phyloP scores from a whole-genome alignment of 2,797 vertebrate species.

The Falco biarmicus region DNA sequence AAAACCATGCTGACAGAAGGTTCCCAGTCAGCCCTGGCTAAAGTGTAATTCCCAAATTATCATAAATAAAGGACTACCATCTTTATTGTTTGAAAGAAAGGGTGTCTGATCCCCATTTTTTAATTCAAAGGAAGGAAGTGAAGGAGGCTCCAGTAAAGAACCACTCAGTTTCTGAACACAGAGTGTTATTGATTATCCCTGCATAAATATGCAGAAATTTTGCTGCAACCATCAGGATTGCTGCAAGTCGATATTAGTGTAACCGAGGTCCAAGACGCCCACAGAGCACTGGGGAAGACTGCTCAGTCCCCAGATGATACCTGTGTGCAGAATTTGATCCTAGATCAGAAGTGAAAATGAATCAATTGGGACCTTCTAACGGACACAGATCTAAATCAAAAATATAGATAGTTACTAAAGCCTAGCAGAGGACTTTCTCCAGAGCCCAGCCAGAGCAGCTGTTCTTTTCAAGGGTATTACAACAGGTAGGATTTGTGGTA shows the following conservation, averaged over 20 bases:
- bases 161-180: background rate
- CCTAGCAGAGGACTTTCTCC: background rate
- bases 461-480: background rate
- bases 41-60: background rate
- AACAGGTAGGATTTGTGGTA: background rate
- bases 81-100: background rate
- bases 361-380: background rate
- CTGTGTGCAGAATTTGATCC: accelerated
- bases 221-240: background rate
- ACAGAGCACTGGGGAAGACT: background rate
- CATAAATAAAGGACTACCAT: background rate
- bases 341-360: background rate
- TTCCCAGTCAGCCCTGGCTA: background rate
- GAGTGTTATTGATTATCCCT: background rate
- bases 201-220: background rate
- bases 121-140: background rate
- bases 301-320: background rate
- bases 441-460: background rate
- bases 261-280: background rate
- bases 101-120: background rate
- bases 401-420: background rate
- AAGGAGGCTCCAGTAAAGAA: background rate
- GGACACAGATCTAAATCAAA: background rate
- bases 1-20: background rate
- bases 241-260: background rate